A percentile compares a stretch with the other conserved stretches of the same genome.
phyloP scores from a whole-genome alignment of 1,140 invertebrate species.

The Drosophila nebulosa region DNA sequence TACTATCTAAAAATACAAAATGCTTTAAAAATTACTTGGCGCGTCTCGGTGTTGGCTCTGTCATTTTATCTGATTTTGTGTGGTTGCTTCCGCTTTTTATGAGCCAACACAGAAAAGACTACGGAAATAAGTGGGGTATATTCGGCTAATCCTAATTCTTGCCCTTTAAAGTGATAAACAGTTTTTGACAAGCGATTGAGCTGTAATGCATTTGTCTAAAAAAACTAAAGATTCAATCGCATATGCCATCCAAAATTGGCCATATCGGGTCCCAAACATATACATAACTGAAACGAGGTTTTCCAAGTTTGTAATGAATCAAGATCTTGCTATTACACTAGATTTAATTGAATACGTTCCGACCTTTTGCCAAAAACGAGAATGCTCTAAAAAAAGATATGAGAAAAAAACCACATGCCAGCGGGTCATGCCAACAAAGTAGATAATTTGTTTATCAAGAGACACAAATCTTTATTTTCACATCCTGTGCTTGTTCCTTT shows the following conservation, averaged over 20 bases:
- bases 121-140: not conserved
- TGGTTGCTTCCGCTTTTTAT: constrained; percentile 46
- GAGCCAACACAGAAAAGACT: not conserved
- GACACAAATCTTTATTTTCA: constrained; percentile 54
- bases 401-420: not conserved
- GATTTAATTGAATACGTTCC: too few relatives aligned
- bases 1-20: not conserved
- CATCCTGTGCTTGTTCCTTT: not conserved
- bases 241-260: too few relatives aligned
- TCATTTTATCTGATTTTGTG: constrained; percentile 32
- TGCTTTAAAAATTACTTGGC: constrained; percentile 40
- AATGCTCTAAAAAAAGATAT: constrained; percentile 4
- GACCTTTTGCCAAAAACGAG: not conserved
- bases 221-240: too few relatives aligned
- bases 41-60: constrained; percentile 10
- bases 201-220: too few relatives aligned
- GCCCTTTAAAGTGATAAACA: too few relatives aligned
- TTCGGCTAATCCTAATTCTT: not conserved
- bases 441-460: constrained; percentile 49
- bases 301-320: too few relatives aligned
- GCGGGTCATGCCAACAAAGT: constrained; percentile 11
- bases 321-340: too few relatives aligned
- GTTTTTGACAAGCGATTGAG: too few relatives aligned
- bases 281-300: too few relatives aligned
- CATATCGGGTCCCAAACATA: too few relatives aligned